phyloP scores from a whole-genome alignment of 2,797 vertebrate genomes.

The Enteromius argenteus region DNA sequence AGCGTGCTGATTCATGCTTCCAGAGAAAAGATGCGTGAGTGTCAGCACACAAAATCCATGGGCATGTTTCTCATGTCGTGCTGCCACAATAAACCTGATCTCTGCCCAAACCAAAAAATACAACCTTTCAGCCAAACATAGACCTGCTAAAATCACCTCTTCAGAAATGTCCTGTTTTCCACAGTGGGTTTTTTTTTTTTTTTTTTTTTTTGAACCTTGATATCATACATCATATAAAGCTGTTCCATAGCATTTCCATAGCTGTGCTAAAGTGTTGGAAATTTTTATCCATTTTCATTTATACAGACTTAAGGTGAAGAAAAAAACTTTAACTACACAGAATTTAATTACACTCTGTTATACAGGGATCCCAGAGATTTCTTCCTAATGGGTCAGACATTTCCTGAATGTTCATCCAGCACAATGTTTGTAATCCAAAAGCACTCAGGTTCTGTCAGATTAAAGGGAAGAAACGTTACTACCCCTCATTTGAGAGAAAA shows the following conservation, averaged over 20 bases:
- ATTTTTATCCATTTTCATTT: background rate
- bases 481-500: constrained; percentile 30
- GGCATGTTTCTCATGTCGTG: constrained; percentile 25
- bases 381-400: background rate
- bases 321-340: constrained; percentile 4
- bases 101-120: constrained; percentile 19
- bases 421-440: constrained; percentile 11
- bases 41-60: constrained; percentile 42
- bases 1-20: constrained; percentile 48
- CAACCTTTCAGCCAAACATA: background rate
- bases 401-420: constrained; percentile 8
- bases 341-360: background rate
- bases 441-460: constrained; percentile 23
- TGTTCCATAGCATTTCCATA: background rate
- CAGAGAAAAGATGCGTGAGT: constrained; percentile 36
- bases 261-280: background rate
- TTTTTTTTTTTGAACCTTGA: background rate
- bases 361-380: background rate
- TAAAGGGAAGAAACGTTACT: constrained; percentile 27
- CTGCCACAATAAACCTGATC: constrained; percentile 15
- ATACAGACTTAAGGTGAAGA: background rate
- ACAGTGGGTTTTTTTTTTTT: background rate
- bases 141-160: background rate
- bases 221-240: background rate
- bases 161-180: background rate